phyloP scores from a whole-genome alignment of 1,140 invertebrate genomes.

The Drosophila repleta region DNA sequence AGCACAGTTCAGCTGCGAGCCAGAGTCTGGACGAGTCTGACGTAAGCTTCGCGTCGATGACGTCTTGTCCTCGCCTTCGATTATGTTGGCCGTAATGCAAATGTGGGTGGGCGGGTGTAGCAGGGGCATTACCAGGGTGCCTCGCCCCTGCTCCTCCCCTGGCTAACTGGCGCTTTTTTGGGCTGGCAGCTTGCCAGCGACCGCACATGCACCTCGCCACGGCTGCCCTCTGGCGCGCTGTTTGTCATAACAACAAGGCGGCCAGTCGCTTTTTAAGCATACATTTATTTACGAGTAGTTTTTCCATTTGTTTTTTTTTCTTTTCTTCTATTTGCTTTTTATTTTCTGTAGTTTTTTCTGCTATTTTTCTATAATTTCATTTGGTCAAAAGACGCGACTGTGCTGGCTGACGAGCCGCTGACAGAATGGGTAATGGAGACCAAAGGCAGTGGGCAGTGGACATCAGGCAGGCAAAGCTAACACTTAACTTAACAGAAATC shows the following conservation, averaged over 20 bases:
- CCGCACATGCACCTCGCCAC: constrained; percentile 4
- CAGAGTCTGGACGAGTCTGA: constrained; percentile 44
- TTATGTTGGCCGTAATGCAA: constrained; percentile 36
- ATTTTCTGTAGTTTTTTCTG: background rate
- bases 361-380: background rate
- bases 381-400: constrained; percentile 41
- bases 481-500: background rate
- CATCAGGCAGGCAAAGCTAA: constrained; percentile 6
- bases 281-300: constrained; percentile 65
- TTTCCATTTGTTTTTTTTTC: constrained; percentile 6
- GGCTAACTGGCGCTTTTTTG: background rate
- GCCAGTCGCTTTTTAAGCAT: constrained; percentile 47
- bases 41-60: constrained; percentile 52
- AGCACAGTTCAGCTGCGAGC: background rate
- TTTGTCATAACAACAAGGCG: constrained; percentile 54
- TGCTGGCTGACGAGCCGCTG: constrained; percentile 63
- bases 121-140: background rate
- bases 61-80: constrained; percentile 26
- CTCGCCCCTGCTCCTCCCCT: background rate
- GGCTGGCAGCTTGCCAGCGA: constrained; percentile 45
- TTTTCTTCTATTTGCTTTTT: constrained; percentile 4
- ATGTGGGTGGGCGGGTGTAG: background rate
- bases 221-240: constrained; percentile 25
- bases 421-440: constrained; percentile 59
- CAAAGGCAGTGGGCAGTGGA: constrained; percentile 31